Base-by-base conservation (phyloP, 2,888 invertebrate genomes). In the Vandiemenella viatica region DNA sequence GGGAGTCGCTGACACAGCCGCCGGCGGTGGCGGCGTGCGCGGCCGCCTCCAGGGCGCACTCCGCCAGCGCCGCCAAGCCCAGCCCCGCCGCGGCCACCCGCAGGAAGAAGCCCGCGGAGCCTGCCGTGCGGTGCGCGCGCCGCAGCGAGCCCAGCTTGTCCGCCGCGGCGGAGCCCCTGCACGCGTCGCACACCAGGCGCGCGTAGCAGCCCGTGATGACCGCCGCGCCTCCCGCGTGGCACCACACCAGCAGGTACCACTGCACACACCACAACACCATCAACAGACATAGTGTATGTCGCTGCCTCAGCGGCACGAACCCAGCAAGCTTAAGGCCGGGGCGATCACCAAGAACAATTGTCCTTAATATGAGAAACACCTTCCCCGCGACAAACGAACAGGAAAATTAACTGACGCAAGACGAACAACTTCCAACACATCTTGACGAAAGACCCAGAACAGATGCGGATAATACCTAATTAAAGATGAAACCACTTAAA, bases 181-280 rank as follows among this genome's bases (percentile, higher is more conserved):
- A 72, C 55, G 69, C 70, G 61, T 73, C 71, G 37, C 71, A 60
- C 55, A 73, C 60, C 16, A 73, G 70, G 63, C 72, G 70, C 52
- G 72, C 65, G 62, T 73, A 73, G 57, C 73, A 72, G 56, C 69
- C 68, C 57, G 73, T 67, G 55, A 73, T 71, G 49, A 72, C 71
- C 3, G 70, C 65, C 52, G 72, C 70, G 53, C 71, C 70, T 3
- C 71, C 73, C 46, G 73, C 68, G 61, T 73, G 70, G 37, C 73
- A 64, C 57, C 71, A 73, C 66, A 73, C 69, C 54, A 73, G 62
- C 56, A 70, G 70, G 45, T 71, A 61, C 13, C 71, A 69, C 71
- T 71, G 62, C 5, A 55, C 56, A 43, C 7, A 21, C 26, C 26
- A 26, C 26, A 26, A 26, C n/a, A n/a, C n/a, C n/a, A n/a, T n/a